Evolutionary conservation across 2,113 vertebrate species (phyloP).

Genomic region (Genyomyrus donnyi): DNA sequence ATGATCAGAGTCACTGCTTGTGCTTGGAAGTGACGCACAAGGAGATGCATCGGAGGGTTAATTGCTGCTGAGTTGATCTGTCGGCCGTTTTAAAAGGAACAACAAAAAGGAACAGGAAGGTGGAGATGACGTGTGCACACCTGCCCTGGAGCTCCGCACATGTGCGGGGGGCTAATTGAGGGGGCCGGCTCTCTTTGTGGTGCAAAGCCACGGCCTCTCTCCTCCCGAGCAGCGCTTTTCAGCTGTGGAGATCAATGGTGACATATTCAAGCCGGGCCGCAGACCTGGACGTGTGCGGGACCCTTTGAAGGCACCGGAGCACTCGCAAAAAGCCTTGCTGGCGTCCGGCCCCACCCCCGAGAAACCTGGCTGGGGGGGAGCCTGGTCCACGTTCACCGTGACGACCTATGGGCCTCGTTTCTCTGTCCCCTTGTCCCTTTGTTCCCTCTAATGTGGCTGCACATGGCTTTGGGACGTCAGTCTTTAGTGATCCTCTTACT

Average conservation of each 20-base stretch:
- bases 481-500: not conserved
- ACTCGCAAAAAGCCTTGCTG: conserved; percentile 27
- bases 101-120: not conserved
- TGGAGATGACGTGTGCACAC: not conserved
- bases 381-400: not conserved
- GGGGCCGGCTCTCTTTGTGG: conserved; percentile 42
- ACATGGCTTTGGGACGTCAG: not conserved
- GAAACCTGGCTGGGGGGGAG: not conserved
- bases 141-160: conserved; percentile 18
- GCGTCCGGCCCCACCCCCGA: not conserved
- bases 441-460: not conserved
- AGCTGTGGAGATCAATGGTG: conserved; percentile 49
- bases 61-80: not conserved
- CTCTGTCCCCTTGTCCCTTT: not conserved
- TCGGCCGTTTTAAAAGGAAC: not conserved
- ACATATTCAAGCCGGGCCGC: conserved; percentile 44
- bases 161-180: conserved; percentile 45
- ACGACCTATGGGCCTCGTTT: not conserved
- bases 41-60: not conserved
- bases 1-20: not conserved
- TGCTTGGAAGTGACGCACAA: not conserved
- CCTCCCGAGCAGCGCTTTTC: conserved; percentile 41
- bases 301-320: conserved; percentile 50
- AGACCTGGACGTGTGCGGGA: conserved; percentile 26
- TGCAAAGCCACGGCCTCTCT: conserved; percentile 29